Percentiles rank a stretch among this genome's conserved stretches.
Conservation (phyloP, 2,797 vertebrate species). For the Vultur gryphus region DNA sequence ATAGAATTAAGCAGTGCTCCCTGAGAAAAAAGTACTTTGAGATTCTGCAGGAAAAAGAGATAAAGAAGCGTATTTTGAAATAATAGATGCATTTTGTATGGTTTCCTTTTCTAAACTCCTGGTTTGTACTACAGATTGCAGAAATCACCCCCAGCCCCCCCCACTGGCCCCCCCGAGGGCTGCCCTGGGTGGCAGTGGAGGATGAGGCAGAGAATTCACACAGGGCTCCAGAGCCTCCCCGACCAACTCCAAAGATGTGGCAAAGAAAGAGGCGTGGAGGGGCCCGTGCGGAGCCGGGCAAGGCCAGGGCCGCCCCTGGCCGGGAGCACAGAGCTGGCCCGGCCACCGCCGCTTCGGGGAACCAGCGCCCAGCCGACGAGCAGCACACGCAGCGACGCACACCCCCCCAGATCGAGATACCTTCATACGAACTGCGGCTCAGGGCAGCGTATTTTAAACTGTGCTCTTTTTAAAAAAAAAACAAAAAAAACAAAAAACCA, state of each 20-base stretch:
- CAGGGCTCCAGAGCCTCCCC: conserved; percentile 8
- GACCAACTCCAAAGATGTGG: conserved; percentile 18
- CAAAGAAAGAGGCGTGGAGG: neutral
- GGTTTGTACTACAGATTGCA: conserved; percentile 67
- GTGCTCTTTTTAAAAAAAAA: conserved; percentile 14
- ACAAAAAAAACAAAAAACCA: neutral
- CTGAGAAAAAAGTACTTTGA: conserved; percentile 61
- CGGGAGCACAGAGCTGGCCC: neutral
- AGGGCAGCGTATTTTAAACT: neutral
- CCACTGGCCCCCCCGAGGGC: conserved; percentile 25
- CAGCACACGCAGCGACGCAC: neutral
- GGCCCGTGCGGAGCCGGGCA: neutral
- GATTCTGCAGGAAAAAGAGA: conserved; percentile 51
- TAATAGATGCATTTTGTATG: conserved; percentile 75
- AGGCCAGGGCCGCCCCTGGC: neutral
- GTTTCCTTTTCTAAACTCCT: conserved; percentile 72
- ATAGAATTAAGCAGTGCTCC: conserved; percentile 66
- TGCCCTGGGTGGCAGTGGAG: neutral
- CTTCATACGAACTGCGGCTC: neutral
- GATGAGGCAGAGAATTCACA: conserved; percentile 24
- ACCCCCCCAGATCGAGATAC: neutral
- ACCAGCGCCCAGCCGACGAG: neutral
- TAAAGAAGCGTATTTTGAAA: conserved; percentile 73
- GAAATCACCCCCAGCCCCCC: conserved; percentile 56
- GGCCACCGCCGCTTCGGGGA: neutral